Base-by-base conservation (phyloP, 2,888 invertebrate genomes). In the Hydroisotoma schaefferi region DNA sequence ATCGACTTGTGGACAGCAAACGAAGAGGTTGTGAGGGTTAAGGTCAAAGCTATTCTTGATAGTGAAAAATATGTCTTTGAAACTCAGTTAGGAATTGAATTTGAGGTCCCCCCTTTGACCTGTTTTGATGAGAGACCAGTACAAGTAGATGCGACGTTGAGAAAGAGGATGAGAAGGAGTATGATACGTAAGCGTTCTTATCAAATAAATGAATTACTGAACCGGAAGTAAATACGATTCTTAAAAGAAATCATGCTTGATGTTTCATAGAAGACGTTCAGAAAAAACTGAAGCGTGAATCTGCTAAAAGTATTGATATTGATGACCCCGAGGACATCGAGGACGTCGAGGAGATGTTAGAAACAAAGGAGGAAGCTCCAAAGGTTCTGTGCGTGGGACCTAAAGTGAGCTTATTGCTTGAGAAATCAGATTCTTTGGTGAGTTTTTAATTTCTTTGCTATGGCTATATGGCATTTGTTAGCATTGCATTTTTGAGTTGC, bases 1-100 rank as follows among this genome's bases (percentile, higher is more conserved):
- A 66, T 71, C 61, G 71, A 71, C 23, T 37, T 71, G 56, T 71
- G 71, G 71, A 48, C 44, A 27, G 37, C 65, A 1, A 67, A 58
- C 44, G 71, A 71, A 43, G 68, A 69, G 15, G 52, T 58, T n/a
- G 57, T 63, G 8, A 38, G 67, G 18, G 66, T 62, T 10, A 64
- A 64, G 48, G 29, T 72, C 12, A 54, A 61, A 28, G 55, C 57
- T 40, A 44, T 72, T 20, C 22, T 69, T 23, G 67, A 61, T 3
- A 65, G 62, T 49, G 69, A 70, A 52, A 58, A 61, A 43, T 68
- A 59, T 38, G 60, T 72, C 29, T 63, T 67, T 48, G 68, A 69
- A 27, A 67, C 65, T 18, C 69, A 70, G 33, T 44, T 72, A 1
- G 69, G 69, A 1, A 40, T 65, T 12, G 57, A 62, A 28, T 55